Base-by-base conservation (phyloP, 2,888 invertebrate genomes). In the Coleophora flavipennella region DNA sequence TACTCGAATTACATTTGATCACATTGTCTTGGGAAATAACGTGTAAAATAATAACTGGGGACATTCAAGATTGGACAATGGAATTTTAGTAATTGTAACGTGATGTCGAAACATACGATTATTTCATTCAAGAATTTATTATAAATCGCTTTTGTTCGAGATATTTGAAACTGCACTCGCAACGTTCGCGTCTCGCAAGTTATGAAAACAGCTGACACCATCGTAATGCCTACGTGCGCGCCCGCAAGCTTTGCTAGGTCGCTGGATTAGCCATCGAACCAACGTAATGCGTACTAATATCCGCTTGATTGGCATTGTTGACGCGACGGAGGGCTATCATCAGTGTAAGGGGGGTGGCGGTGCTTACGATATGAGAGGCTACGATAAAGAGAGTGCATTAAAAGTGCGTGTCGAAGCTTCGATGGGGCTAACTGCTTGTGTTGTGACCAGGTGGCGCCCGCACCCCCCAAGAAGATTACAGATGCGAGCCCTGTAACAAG, bases 401-500 rank as follows among this genome's bases (percentile, higher is more conserved):
- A 78, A 76, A 73, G 74, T 74, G 78, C 76, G 75, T 76, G 68
- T 72, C 68, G 62, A 70, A 76, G 77, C 78, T 71, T 72, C 78
- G 63, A 67, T 56, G 77, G 81, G 81, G 81, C 79, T 84, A 83
- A 83, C 80, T 71, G 78, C 80, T 81, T 80, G 75, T 83, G 79
- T 83, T 80, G 80, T 85, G 74, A 89, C 87, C 89, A 90, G 89
- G 89, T 88, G 87, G 87, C 85, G 88, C 89, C 89, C 88, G 89
- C 88, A 85, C 85, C 86, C 89, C 90, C 88, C 91, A 90, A 83
- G 93, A 93, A 86, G 93, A 93, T 87, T 93, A 92, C 89, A 90
- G 93, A 83, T 94, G 93, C 87, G 93, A 93, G 88, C 93, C 93
- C 65, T 94, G 93, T 91, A 93, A 93, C 90, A 94, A 94, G 89